Conservation (phyloP, 2,888 invertebrate species). For the Pterostichus niger region DNA sequence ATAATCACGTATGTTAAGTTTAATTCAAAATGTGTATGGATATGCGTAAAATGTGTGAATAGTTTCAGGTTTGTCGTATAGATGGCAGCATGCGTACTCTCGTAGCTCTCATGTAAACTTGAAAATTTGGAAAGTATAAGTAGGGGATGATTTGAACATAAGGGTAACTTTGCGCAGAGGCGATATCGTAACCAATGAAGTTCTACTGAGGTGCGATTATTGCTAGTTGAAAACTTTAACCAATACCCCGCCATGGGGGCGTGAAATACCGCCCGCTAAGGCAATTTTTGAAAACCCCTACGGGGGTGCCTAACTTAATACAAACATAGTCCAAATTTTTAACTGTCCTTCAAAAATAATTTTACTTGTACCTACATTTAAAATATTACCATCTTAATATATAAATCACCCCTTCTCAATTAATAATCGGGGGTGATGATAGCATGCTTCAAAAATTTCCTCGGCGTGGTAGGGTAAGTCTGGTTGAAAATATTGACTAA, state of each 20-base stretch:
- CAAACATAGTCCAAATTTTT: constrained; percentile 51
- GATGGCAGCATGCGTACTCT: neutral
- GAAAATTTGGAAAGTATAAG: neutral
- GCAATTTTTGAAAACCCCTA: constrained; percentile 90
- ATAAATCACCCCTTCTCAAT: too few relatives aligned
- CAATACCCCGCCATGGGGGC: constrained; percentile 93
- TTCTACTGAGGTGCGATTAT: constrained; percentile 93
- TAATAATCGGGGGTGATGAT: too few relatives aligned
- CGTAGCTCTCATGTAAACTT: neutral
- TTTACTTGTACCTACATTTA: too few relatives aligned
- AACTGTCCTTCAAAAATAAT: too few relatives aligned
- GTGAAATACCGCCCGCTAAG: constrained; percentile 92
- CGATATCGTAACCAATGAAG: constrained; percentile 96
- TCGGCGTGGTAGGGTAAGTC: too few relatives aligned
- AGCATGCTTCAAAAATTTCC: too few relatives aligned
- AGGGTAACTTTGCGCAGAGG: constrained; percentile 92
- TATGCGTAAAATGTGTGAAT: too few relatives aligned
- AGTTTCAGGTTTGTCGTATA: neutral
- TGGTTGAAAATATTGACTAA: neutral
- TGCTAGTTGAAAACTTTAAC: constrained; percentile 97
- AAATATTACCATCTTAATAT: too few relatives aligned
- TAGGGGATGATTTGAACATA: neutral
- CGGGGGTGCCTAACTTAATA: constrained; percentile 69
- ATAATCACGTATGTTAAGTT: too few relatives aligned
- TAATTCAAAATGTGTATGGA: too few relatives aligned